Conservation (phyloP, 2,888 invertebrate species). For the Chaetogeoica ovagalla region DNA sequence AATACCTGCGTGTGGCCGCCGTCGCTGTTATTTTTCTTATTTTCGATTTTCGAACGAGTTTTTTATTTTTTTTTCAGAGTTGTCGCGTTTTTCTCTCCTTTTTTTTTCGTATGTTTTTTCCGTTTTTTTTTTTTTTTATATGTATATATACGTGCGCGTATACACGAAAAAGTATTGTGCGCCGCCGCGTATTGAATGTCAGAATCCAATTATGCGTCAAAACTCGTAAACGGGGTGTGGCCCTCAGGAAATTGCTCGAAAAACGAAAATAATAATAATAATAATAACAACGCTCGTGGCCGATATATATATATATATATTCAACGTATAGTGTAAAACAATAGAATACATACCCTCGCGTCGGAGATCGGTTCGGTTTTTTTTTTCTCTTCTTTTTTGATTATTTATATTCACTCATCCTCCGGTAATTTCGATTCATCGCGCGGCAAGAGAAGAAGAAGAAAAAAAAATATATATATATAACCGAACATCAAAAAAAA, state of each 20-base stretch:
- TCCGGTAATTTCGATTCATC: conserved; percentile 46
- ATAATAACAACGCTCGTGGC: conserved; percentile 18
- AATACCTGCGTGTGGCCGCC: not conserved
- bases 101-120: conserved; percentile 18
- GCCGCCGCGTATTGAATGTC: conserved; percentile 26
- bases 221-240: conserved; percentile 51
- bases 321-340: conserved; percentile 22
- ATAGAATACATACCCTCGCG: conserved; percentile 27
- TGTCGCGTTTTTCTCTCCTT: not conserved
- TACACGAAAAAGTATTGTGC: not conserved
- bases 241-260: conserved; percentile 50
- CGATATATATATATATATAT: conserved; percentile 13
- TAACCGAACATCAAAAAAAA: too few relatives aligned
- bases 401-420: conserved; percentile 18
- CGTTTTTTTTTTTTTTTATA: not conserved
- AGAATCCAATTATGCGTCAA: conserved; percentile 51
- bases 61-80: too few relatives aligned
- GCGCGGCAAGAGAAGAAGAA: conserved; percentile 1
- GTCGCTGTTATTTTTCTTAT: conserved; percentile 32
- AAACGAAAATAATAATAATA: conserved; percentile 44
- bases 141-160: not conserved
- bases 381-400: too few relatives aligned
- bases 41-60: conserved; percentile 39
- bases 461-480: too few relatives aligned
- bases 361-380: conserved; percentile 47